Conservation (phyloP, 1,140 invertebrate species). For the Drosophila watanabei region DNA sequence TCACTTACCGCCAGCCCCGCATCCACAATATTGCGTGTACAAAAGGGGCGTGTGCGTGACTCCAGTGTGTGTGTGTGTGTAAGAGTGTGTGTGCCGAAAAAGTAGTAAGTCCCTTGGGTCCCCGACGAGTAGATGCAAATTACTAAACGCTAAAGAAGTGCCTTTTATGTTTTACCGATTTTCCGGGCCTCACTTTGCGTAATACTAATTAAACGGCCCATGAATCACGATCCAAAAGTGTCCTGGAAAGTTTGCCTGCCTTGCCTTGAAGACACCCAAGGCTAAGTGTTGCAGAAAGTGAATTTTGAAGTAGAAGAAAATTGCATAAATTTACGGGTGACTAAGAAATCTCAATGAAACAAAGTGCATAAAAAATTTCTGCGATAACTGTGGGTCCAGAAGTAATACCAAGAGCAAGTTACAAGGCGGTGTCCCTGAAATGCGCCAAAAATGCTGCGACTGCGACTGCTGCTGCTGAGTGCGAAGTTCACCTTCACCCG, state of each 20-base stretch:
- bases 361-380: neutral
- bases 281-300: slow-evolving; percentile 4
- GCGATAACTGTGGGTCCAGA: neutral
- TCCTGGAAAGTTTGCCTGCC: neutral
- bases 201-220: slow-evolving; percentile 4
- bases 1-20: slow-evolving; percentile 33
- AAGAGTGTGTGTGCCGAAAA: slow-evolving; percentile 27
- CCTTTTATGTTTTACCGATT: slow-evolving; percentile 43
- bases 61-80: slow-evolving; percentile 24
- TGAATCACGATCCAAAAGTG: neutral
- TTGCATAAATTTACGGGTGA: slow-evolving; percentile 22
- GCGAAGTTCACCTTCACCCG: slow-evolving; percentile 37
- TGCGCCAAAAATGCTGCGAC: slow-evolving; percentile 50
- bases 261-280: neutral
- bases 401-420: too few relatives aligned
- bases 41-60: slow-evolving; percentile 54
- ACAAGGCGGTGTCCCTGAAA: slow-evolving; percentile 5
- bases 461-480: slow-evolving; percentile 24
- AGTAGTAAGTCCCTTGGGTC: slow-evolving; percentile 20
- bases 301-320: neutral
- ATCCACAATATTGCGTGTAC: slow-evolving; percentile 38
- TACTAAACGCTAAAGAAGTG: slow-evolving; percentile 36
- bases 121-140: slow-evolving; percentile 25
- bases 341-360: neutral
- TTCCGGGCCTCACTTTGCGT: slow-evolving; percentile 14